Evolutionary conservation across 2,888 invertebrate species (phyloP), one percentile per base, ranked within the genome.

Genomic region (Chloroclysta siterata): DNA sequence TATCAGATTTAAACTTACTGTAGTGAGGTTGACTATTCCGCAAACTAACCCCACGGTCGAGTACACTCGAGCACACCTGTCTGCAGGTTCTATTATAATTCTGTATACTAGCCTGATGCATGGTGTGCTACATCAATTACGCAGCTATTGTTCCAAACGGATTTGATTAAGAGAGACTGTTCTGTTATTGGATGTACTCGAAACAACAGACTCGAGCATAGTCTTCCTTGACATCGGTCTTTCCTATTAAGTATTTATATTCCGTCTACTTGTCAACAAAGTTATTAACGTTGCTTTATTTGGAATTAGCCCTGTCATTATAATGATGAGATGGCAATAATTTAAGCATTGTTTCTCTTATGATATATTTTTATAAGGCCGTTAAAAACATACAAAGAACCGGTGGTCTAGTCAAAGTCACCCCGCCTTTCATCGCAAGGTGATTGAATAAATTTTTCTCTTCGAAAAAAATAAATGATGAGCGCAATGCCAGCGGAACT

Each of bases 51-150:
- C 2, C 53, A 53, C 46, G 55, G 13, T 7, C 17, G 33, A 54
- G 53, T 22, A 17, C 0, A 51, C 13, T 29, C 33, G 59, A 56
- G 22, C n/a, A 22, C 36, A 56, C 47, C 55, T 56, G 55, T 36
- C 55, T 48, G 36, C 29, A 33, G 15, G n/a, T 56, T 36, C 42
- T 29, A 56, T 57, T 55, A 64, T 55, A 60, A 55, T 60, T 60
- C 52, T 39, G 53, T 50, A 53, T 46, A 29, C 60, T 15, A 42
- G 56, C 15, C n/a, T 56, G 64, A 56, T 65, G 60, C 29, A 65
- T 51, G 17, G 41, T 51, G 52, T 59, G 57, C 39, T 44, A 44
- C 39, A 60, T 57, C 53, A 53, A 65, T 65, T 60, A 62, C 53
- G 33, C 46, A 22, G 53, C 46, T 51, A 61, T 54, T 61, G 65